phyloP scores from a whole-genome alignment of 1,140 invertebrate species.

The Protaetia brevitarsis region DNA sequence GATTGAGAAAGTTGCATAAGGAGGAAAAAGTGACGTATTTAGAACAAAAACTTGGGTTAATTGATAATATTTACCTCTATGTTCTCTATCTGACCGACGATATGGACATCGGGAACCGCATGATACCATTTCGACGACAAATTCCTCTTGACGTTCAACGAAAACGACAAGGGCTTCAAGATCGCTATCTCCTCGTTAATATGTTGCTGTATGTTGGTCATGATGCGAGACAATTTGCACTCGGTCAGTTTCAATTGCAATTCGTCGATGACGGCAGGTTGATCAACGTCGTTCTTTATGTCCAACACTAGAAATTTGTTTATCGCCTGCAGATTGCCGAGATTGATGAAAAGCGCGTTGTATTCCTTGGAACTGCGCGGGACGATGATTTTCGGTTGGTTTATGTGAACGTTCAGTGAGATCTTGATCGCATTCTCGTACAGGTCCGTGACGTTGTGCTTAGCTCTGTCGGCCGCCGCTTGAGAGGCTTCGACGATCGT shows the following conservation, averaged over 20 bases:
- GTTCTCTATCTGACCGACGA: slow-evolving; percentile 73
- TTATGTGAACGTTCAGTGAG: slow-evolving; percentile 71
- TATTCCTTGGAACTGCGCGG: slow-evolving; percentile 77
- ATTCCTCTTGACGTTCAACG: slow-evolving; percentile 75
- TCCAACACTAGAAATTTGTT: slow-evolving; percentile 65
- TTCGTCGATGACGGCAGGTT: slow-evolving; percentile 73
- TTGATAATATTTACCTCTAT: slow-evolving; percentile 61
- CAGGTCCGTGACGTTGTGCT: slow-evolving; percentile 79
- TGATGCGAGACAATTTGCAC: slow-evolving; percentile 70
- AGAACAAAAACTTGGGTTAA: neutral
- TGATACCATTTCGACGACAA: slow-evolving; percentile 81
- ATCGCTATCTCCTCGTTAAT: slow-evolving; percentile 58
- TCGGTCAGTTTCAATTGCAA: slow-evolving; percentile 74
- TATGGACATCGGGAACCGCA: slow-evolving; percentile 76
- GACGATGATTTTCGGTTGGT: slow-evolving; percentile 86
- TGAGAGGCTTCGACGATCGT: slow-evolving; percentile 82
- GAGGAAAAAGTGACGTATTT: neutral
- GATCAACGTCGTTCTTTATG: slow-evolving; percentile 50
- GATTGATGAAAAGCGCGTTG: slow-evolving; percentile 77
- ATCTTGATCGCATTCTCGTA: slow-evolving; percentile 81
- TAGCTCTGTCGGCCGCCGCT: slow-evolving; percentile 82
- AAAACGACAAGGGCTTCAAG: slow-evolving; percentile 80
- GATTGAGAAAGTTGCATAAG: neutral
- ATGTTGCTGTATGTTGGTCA: slow-evolving; percentile 41
- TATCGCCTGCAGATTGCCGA: slow-evolving; percentile 73